A percentile compares a stretch with the other conserved stretches of the same genome.
Conservation (phyloP, 2,113 vertebrate genomes). For the Paedocypris sp. region DNA sequence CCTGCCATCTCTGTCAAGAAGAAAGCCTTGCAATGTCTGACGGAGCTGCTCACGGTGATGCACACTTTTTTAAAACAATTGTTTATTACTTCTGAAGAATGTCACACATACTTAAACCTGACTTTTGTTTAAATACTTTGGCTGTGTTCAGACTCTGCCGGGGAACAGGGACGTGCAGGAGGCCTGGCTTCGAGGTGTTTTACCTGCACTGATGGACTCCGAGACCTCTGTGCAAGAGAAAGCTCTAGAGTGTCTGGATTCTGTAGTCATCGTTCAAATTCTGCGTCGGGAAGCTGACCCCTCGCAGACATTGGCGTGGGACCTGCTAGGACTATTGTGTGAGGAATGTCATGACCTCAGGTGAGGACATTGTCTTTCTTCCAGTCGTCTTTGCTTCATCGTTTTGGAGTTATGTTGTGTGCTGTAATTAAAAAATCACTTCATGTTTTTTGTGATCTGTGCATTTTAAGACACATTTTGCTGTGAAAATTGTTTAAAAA, state of each 20-base stretch:
- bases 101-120: neutral
- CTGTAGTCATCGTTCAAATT: conserved; percentile 69
- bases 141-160: conserved; percentile 57
- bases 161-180: conserved; percentile 61
- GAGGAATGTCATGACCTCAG: conserved; percentile 69
- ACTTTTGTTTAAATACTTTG: neutral
- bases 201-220: conserved; percentile 69
- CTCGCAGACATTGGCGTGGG: conserved; percentile 72
- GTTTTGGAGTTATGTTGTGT: no score
- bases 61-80: no score
- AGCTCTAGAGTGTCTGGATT: conserved; percentile 77
- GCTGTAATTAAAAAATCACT: no score
- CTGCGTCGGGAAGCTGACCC: conserved; percentile 45
- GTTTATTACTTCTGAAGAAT: no score
- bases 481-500: no score
- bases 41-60: conserved; percentile 80
- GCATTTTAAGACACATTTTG: no score
- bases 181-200: conserved; percentile 73
- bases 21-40: conserved; percentile 77
- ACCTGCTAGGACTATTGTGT: conserved; percentile 69
- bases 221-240: conserved; percentile 82
- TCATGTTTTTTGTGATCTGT: no score
- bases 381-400: no score
- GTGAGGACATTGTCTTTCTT: conserved; percentile 46
- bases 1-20: conserved; percentile 80